phyloP scores from a whole-genome alignment of 2,797 vertebrate species.

The Falco berigora region DNA sequence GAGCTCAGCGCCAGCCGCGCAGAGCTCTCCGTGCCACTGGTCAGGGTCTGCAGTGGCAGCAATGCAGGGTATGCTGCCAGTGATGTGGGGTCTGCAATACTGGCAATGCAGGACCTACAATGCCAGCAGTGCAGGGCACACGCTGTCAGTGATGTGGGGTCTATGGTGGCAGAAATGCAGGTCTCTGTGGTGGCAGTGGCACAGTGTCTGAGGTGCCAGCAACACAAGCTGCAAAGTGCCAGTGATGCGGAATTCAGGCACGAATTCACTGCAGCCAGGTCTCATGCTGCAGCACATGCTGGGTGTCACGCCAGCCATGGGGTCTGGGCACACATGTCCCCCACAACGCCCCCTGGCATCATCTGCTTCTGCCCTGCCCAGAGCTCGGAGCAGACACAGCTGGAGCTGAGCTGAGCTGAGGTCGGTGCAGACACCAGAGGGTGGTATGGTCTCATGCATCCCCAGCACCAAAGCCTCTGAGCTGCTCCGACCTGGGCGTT shows the following conservation, averaged over 20 bases:
- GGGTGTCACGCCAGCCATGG: not conserved
- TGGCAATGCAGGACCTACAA: not conserved
- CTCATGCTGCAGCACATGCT: not conserved
- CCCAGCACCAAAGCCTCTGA: not conserved
- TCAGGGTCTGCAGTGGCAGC: no score
- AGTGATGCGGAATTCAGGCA: not conserved
- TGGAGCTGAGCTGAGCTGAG: not conserved
- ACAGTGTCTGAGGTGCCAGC: not conserved
- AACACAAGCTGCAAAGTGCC: not conserved
- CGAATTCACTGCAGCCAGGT: not conserved
- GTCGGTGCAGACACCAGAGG: not conserved
- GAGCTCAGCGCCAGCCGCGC: not conserved
- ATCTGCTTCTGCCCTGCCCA: not conserved
- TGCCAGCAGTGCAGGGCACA: not conserved
- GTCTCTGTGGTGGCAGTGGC: not conserved
- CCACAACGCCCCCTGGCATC: not conserved
- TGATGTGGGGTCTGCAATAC: no score
- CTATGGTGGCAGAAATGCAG: not conserved
- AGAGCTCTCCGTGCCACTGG: accelerated
- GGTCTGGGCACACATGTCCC: accelerated
- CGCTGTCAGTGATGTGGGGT: not conserved
- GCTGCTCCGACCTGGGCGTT: not conserved
- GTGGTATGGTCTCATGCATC: not conserved
- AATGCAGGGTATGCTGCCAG: not conserved
- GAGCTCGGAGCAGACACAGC: not conserved